Base-by-base conservation (phyloP, 2,113 vertebrate genomes). In the Seriola rivoliana region DNA sequence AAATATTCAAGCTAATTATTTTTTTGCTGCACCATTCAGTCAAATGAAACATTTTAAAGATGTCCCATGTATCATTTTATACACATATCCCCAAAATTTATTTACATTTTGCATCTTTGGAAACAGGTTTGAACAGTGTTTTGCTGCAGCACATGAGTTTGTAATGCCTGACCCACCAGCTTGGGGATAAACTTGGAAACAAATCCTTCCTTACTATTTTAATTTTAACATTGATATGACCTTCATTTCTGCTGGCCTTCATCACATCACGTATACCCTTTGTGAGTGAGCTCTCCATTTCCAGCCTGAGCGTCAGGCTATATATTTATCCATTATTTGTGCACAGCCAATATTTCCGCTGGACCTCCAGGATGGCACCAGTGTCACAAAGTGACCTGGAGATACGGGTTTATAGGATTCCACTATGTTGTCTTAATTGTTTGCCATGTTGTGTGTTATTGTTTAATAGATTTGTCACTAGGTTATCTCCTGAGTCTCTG, bases 291-390 rank as follows among this genome's bases (percentile, higher is more conserved):
- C 40, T 52, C 36, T 42, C 36, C 46, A 66, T 52, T 68, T 58
- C 21, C 48, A 71, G 55, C 38, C 23, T 7, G 19, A 63, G 44
- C 11, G 11, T 21, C 72, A 13, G 75, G 32, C 10, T 60, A 29
- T 67, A 71, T 75, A 71, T 84, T 36, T 52, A 79, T 44, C 11
- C 29, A 52, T 76, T 85, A 36, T 81, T 68, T 77, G 65, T 66
- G 44, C 59, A 68, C 42, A 64, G 84, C 55, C 29, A 84, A 38
- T 89, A 29, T 88, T 87, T 63, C 77, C 76, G 57, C 34, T 34
- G 63, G 66, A 76, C 32, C 63, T 66, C 73, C 29, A 40, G 38
- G 38, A 25, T 13, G 19, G 42, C 23, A 40, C 19, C 29, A 29
- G 29, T 29, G 29, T 29, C 29, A 29, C 29, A 29, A 29, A 29